Base-by-base conservation (phyloP, 2,797 vertebrate genomes). In the Rhincodon typus region DNA sequence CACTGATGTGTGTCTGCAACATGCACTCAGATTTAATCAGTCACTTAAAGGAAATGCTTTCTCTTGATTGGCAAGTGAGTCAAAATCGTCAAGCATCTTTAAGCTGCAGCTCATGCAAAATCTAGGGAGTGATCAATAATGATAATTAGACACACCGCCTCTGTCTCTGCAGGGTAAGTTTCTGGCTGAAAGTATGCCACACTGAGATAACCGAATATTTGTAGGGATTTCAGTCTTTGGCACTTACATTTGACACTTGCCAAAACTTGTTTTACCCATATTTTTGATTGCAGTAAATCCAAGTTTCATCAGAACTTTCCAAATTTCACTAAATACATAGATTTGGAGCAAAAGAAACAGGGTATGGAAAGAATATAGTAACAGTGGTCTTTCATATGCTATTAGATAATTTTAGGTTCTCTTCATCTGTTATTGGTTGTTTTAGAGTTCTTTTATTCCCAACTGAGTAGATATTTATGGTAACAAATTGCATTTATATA, bases 1-100 rank as follows among this genome's bases (percentile, higher is more conserved):
- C 25, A 27, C 62, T 93, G 38, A 42, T 13, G 10, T 38, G 90
- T 42, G n/a, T 42, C 17, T 67, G 23, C 62, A 69, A 38, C 2
- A 69, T 69, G n/a, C 62, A 10, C n/a, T 1, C 90, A 67, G 66
- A 8, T 25, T 93, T 93, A 42, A 93, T 93, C n/a, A 93, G 19
- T 67, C n/a, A 69, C 62, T 66, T 93, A 25, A 93, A 69, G n/a
- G 66, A 42, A 67, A 69, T 25, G 90, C 42, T 62, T 93, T 69
- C 62, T 8, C 19, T 69, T 93, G 90, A 93, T 42, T 93, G 90
- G 66, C 90, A 93, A 19, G 21, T 93, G 62, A 93, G 66, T 93
- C 62, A 93, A 67, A 93, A 69, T 69, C 25, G 30, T 42, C 62
- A 21, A 25, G 23, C 90, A 69, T 69, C 66, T 93, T 69, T 38